These are phyloP conservation scores for Heliconius himera DNA, from an alignment of 1,140 invertebrate species.

Conservation along the genomic window DNA sequence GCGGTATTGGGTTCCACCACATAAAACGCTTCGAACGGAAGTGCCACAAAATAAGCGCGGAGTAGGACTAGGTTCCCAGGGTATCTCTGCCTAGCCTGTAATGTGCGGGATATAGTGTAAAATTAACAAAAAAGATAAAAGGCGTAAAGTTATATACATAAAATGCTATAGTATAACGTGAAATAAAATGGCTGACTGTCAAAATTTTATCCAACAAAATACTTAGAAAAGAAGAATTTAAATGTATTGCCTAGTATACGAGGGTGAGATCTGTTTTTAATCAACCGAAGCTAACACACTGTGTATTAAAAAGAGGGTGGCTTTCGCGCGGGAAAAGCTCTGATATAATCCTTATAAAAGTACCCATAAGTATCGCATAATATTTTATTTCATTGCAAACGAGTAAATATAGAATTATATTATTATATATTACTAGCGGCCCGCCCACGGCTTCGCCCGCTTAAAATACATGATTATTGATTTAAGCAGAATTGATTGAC, in stretches of 20 bases:
- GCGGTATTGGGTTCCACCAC: no score
- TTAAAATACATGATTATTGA: no score
- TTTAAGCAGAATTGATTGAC: no score
- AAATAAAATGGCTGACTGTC: background rate
- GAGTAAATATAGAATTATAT: background rate
- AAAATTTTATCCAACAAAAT: background rate
- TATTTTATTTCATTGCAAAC: background rate
- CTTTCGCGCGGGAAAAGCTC: background rate
- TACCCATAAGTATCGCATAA: background rate
- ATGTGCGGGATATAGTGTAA: no score
- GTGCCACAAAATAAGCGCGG: no score
- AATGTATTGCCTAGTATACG: background rate
- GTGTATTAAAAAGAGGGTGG: background rate
- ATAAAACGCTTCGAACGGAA: no score
- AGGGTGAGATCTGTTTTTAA: background rate
- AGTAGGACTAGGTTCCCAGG: no score
- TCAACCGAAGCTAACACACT: background rate
- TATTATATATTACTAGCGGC: no score
- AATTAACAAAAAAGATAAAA: no score
- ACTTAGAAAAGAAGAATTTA: background rate
- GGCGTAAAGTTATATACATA: background rate
- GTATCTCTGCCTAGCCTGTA: no score
- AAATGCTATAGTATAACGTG: no score
- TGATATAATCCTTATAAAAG: conserved; percentile 1
- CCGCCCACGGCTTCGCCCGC: no score